A percentile compares a stretch with the other conserved stretches of the same genome.
phyloP scores from a whole-genome alignment of 2,113 vertebrate species.

The Scalopus aquaticus region DNA sequence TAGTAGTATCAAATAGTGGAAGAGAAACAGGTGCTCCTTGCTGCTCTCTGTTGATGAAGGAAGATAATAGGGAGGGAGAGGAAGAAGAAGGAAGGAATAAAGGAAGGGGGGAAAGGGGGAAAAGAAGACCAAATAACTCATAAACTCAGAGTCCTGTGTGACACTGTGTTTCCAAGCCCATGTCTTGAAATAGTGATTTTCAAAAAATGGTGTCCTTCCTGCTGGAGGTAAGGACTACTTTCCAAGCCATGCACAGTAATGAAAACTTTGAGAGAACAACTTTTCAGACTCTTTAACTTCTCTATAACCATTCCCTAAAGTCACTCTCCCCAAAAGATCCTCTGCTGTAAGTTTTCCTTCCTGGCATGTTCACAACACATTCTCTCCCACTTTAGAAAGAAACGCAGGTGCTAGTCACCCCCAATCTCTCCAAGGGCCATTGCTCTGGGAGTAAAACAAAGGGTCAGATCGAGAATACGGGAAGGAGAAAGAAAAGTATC shows the following conservation, averaged over 20 bases:
- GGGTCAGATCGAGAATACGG: background rate
- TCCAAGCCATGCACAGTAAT: background rate
- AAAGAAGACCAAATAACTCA: background rate
- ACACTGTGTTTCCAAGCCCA: background rate
- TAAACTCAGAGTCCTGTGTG: background rate
- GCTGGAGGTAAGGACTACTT: background rate
- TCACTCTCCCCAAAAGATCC: background rate
- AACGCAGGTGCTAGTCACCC: background rate
- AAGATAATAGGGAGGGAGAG: background rate
- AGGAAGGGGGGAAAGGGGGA: too few relatives aligned
- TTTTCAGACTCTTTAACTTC: background rate
- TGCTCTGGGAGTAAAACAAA: background rate
- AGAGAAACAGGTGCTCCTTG: background rate
- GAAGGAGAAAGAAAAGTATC: too few relatives aligned
- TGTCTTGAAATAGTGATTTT: background rate
- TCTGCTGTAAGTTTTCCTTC: background rate
- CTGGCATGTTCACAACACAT: background rate
- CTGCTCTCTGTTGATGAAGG: background rate
- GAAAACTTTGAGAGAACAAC: background rate
- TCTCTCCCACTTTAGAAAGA: background rate
- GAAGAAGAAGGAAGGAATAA: background rate
- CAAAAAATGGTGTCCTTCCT: background rate
- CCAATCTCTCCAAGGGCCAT: background rate
- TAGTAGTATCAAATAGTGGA: background rate
- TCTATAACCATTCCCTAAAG: background rate